phyloP scores from a whole-genome alignment of 2,797 vertebrate species.

The Naso thynnoides region DNA sequence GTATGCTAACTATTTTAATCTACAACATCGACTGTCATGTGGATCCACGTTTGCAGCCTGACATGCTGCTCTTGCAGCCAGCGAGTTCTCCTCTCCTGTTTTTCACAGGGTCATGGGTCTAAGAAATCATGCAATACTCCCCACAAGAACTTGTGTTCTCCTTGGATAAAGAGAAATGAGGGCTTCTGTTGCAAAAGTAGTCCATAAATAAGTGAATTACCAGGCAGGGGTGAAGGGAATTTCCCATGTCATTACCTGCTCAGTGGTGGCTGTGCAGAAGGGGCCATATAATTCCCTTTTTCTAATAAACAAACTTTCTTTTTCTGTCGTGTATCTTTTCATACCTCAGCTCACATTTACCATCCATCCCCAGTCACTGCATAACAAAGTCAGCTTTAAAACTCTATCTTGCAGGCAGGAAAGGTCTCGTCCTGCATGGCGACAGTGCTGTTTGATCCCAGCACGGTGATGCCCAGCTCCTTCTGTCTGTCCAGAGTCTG shows the following conservation, averaged over 20 bases:
- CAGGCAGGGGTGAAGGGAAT: neutral
- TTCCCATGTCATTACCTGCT: conserved; percentile 2
- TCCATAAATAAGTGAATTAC: conserved; percentile 21
- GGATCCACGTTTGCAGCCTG: conserved; percentile 31
- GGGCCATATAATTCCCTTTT: neutral
- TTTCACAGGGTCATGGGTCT: conserved; percentile 55
- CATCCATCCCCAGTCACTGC: neutral
- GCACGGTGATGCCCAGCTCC: conserved; percentile 75
- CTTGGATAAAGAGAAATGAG: conserved; percentile 10
- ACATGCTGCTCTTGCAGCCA: conserved; percentile 45
- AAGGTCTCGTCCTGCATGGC: conserved; percentile 99
- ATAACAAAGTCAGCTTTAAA: conserved; percentile 79
- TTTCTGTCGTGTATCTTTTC: conserved; percentile 3
- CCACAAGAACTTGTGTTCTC: conserved; percentile 18
- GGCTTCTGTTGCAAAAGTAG: conserved; percentile 31
- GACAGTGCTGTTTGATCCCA: conserved; percentile 93
- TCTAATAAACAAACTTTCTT: neutral
- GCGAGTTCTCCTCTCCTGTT: conserved; percentile 57
- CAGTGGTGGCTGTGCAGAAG: conserved; percentile 26
- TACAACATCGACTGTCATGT: conserved; percentile 35
- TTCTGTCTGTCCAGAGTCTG: conserved; percentile 89
- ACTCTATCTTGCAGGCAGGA: conserved; percentile 97
- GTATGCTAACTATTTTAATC: conserved; percentile 34
- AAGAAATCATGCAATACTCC: conserved; percentile 52
- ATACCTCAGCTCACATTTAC: conserved; percentile 20